phyloP scores from a whole-genome alignment of 2,888 invertebrate species.

The Dioctria linearis region DNA sequence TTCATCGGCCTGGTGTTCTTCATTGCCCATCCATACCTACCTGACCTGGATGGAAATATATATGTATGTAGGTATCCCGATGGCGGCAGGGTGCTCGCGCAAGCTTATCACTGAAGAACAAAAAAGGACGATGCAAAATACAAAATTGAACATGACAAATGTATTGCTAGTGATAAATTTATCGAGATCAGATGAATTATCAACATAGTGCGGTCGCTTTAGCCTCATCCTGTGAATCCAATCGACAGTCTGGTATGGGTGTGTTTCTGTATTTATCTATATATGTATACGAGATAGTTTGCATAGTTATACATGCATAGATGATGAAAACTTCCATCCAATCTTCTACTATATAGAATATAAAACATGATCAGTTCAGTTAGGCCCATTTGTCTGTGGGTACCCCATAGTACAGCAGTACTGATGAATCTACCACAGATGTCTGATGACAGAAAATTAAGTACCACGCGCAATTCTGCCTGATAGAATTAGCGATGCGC shows the following conservation, averaged over 20 bases:
- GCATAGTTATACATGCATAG: no score
- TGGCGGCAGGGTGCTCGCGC: background rate
- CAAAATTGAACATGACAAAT: slow-evolving; percentile 41
- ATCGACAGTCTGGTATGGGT: background rate
- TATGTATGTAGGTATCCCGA: background rate
- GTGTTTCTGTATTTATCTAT: background rate
- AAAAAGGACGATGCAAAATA: slow-evolving; percentile 14
- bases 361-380: no score
- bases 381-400: no score
- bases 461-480: no score
- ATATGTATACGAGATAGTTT: background rate
- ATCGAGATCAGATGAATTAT: slow-evolving; percentile 48
- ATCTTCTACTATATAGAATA: no score
- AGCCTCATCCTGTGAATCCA: background rate
- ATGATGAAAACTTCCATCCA: no score
- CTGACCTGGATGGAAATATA: background rate
- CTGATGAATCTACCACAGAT: no score
- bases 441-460: no score
- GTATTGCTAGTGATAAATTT: slow-evolving; percentile 44
- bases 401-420: no score
- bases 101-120: slow-evolving; percentile 7
- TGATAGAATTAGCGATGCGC: no score
- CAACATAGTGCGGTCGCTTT: background rate
- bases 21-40: background rate
- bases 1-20: background rate